These are phyloP conservation scores for Petroica traversi DNA, from an alignment of 2,113 vertebrate genomes.

Conservation along the genomic window DNA sequence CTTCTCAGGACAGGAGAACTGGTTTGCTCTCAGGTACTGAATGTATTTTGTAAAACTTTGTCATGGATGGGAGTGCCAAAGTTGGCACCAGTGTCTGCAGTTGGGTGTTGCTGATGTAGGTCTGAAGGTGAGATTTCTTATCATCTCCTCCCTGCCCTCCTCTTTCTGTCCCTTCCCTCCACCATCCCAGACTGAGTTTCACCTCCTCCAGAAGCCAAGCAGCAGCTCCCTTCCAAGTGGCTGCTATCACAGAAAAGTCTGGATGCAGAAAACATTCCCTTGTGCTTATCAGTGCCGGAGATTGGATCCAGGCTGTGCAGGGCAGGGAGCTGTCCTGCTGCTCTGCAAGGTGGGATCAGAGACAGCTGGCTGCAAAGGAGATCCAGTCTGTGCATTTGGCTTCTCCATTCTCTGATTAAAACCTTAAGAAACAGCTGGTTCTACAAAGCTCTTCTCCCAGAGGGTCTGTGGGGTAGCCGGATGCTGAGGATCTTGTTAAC, in stretches of 20 bases:
- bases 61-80: not conserved
- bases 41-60: not conserved
- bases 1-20: not conserved
- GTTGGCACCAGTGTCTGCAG: not conserved
- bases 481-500: not conserved
- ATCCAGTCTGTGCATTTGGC: not conserved
- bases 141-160: not conserved
- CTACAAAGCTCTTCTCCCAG: not conserved
- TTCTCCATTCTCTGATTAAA: not conserved
- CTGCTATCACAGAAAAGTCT: not conserved
- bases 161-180: not conserved
- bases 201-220: not conserved
- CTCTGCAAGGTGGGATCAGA: not conserved
- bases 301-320: not conserved
- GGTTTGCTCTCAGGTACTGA: not conserved
- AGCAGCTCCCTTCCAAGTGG: not conserved
- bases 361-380: not conserved
- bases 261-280: not conserved
- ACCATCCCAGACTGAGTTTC: not conserved
- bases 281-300: not conserved
- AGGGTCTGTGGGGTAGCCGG: not conserved
- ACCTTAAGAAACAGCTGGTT: slow-evolving; percentile 13
- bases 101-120: not conserved
- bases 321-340: not conserved
- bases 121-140: not conserved